Percentiles rank a stretch among this genome's conserved stretches.
These are phyloP conservation scores for Calosoma granatense DNA, from an alignment of 1,140 invertebrate genomes.

Conservation along the genomic window DNA sequence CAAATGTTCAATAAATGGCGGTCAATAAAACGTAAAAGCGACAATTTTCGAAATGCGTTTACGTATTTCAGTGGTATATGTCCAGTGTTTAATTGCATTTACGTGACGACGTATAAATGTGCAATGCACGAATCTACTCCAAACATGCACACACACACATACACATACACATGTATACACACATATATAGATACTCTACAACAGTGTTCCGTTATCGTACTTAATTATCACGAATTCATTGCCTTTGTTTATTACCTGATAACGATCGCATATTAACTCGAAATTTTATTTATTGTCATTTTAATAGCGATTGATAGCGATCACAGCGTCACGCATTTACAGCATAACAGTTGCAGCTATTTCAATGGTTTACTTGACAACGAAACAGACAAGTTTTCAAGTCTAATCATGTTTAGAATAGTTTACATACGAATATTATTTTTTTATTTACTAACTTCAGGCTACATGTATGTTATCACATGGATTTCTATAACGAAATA, in stretches of 20 bases:
- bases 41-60: too few relatives aligned
- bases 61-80: too few relatives aligned
- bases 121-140: background rate
- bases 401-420: too few relatives aligned
- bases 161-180: background rate
- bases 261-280: constrained; percentile 1
- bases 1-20: too few relatives aligned
- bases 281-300: constrained; percentile 1
- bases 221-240: constrained; percentile 6
- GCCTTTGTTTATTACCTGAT: constrained; percentile 7
- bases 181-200: too few relatives aligned
- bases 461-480: too few relatives aligned
- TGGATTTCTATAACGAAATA: too few relatives aligned
- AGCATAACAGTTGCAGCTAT: background rate
- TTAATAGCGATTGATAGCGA: background rate
- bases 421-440: too few relatives aligned
- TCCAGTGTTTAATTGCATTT: background rate
- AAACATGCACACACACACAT: background rate
- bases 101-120: background rate
- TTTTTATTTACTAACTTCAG: too few relatives aligned
- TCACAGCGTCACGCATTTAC: background rate
- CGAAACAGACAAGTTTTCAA: too few relatives aligned
- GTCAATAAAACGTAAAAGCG: too few relatives aligned
- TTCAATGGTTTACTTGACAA: too few relatives aligned
- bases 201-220: constrained; percentile 4